Conservation (phyloP, 2,113 vertebrate genomes). For the Brachyhypopomus occidentalis region DNA sequence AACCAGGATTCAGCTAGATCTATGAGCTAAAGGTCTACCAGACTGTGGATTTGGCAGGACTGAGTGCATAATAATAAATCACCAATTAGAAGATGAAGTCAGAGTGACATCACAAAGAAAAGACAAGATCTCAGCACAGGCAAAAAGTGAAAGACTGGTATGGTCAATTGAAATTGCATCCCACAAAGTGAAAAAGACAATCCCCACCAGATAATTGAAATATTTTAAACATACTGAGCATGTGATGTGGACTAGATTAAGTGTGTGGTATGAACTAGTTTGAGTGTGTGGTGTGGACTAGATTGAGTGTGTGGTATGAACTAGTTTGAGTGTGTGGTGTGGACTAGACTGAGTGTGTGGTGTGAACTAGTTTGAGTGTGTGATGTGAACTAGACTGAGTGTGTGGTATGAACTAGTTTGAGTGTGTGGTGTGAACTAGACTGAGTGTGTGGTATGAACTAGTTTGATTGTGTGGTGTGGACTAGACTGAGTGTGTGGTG, state of each 20-base stretch:
- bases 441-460: not conserved
- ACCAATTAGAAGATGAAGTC: conserved; percentile 20
- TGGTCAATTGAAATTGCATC: not conserved
- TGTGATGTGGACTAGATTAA: not conserved
- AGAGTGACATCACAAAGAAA: conserved; percentile 28
- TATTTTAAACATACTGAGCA: not conserved
- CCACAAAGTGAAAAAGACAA: conserved; percentile 8
- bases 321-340: conserved; percentile 21
- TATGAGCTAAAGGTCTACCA: conserved; percentile 35
- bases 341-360: conserved; percentile 16
- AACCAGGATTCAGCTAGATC: conserved; percentile 24
- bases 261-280: not conserved
- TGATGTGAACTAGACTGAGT: conserved; percentile 27
- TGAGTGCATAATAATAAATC: conserved; percentile 15
- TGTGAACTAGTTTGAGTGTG: not conserved
- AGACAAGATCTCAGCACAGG: not conserved
- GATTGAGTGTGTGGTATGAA: conserved; percentile 17
- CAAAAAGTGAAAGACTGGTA: not conserved
- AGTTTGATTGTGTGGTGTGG: not conserved
- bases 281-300: not conserved
- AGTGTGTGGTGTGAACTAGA: not conserved
- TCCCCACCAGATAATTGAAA: conserved; percentile 8
- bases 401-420: no score
- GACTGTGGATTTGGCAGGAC: conserved; percentile 23
- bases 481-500: conserved; percentile 8